phyloP scores from a whole-genome alignment of 2,113 vertebrate genomes.

The Malurus elegans region DNA sequence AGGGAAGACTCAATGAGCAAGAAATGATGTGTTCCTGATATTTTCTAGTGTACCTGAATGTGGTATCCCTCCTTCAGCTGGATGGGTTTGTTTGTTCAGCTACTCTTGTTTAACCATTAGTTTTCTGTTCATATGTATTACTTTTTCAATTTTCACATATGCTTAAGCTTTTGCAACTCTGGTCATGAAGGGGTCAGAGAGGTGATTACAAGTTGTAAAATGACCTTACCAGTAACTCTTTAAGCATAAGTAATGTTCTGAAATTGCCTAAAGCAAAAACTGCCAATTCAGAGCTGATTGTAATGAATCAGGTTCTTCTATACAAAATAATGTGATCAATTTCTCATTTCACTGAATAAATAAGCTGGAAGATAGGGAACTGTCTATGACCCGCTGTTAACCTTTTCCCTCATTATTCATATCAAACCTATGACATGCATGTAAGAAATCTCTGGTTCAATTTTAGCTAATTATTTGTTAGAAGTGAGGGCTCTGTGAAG shows the following conservation, averaged over 20 bases:
- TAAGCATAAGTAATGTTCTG: conserved; percentile 91
- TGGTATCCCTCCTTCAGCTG: neutral
- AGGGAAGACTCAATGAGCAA: neutral
- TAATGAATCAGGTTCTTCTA: conserved; percentile 97
- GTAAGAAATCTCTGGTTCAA: conserved; percentile 83
- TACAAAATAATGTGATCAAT: conserved; percentile 99
- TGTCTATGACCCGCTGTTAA: conserved; percentile 89
- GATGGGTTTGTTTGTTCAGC: neutral
- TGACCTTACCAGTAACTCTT: conserved; percentile 86
- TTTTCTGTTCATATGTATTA: neutral
- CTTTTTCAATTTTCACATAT: neutral
- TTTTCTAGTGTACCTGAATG: neutral
- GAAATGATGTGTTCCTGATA: neutral
- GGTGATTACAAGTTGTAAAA: conserved; percentile 94
- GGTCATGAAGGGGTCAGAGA: conserved; percentile 82
- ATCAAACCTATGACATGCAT: conserved; percentile 83
- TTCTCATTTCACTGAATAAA: conserved; percentile 99
- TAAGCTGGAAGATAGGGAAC: conserved; percentile 90
- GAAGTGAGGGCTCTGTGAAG: conserved; percentile 79
- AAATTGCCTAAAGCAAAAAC: conserved; percentile 86
- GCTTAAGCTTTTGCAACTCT: conserved; percentile 54
- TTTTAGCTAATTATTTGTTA: conserved; percentile 90
- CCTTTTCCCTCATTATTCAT: conserved; percentile 93
- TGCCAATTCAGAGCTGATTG: conserved; percentile 97
- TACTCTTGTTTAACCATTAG: neutral